These are phyloP conservation scores for Monodelphis domestica DNA, from an alignment of 2,797 vertebrate genomes.

Conservation along the genomic window DNA sequence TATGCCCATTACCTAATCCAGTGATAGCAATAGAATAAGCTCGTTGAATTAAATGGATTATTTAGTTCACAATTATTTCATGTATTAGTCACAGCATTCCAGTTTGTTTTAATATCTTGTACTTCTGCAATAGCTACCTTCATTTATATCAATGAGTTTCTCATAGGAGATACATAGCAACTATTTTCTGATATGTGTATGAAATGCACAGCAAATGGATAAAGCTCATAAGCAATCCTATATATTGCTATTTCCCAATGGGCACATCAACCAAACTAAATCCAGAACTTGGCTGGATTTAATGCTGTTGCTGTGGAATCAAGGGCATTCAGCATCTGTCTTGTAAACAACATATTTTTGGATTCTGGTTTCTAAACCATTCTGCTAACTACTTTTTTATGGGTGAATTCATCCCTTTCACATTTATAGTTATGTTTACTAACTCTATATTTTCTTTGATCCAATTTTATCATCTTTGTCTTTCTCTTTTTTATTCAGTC, in stretches of 20 bases:
- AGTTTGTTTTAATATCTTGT: background rate
- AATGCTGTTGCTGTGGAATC: background rate
- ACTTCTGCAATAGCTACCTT: background rate
- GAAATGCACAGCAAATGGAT: background rate
- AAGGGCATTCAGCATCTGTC: background rate
- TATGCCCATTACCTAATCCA: background rate
- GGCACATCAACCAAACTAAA: background rate
- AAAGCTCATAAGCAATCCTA: background rate
- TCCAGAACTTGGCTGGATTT: background rate
- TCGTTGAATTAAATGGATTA: background rate
- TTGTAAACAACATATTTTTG: background rate
- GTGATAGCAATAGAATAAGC: background rate
- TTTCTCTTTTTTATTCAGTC: background rate
- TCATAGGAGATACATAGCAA: background rate
- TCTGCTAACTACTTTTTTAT: background rate
- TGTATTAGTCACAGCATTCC: background rate
- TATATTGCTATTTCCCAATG: background rate
- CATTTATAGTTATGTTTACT: background rate
- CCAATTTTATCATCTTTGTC: background rate
- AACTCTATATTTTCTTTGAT: background rate
- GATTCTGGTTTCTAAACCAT: background rate
- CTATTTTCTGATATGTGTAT: background rate
- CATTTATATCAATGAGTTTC: background rate
- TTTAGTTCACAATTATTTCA: background rate
- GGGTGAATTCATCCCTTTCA: background rate